Evolutionary conservation across 2,888 invertebrate genomes (phyloP).

Genomic region (Oeneis ivallda): DNA sequence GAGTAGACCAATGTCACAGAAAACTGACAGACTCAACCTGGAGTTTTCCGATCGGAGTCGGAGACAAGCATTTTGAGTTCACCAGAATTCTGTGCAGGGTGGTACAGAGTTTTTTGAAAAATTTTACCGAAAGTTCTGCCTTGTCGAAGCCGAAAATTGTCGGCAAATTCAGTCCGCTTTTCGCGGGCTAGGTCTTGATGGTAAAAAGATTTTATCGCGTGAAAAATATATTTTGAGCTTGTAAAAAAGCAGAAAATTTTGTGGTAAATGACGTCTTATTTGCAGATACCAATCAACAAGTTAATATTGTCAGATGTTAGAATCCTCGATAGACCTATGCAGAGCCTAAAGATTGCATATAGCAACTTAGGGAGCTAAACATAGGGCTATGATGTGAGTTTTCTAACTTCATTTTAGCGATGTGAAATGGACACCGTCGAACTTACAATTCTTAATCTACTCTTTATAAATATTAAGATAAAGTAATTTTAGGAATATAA

Average conservation of each 20-base stretch:
- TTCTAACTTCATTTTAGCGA: not conserved
- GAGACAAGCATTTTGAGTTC: not conserved
- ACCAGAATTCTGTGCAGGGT: not conserved
- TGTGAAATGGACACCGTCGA: not conserved
- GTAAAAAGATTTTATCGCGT: not conserved
- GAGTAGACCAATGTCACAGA: not conserved
- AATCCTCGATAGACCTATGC: not conserved
- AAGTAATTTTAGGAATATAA: not conserved
- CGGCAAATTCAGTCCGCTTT: not conserved
- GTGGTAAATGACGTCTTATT: not conserved
- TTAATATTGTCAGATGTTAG: not conserved
- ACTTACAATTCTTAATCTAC: not conserved
- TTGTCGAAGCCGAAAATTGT: not conserved
- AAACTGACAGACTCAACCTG: not conserved
- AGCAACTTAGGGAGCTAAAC: not conserved
- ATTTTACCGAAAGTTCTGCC: not conserved
- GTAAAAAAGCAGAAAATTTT: not conserved
- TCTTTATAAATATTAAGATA: not conserved
- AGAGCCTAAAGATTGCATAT: not conserved
- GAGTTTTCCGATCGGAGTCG: not conserved
- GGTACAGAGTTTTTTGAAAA: not conserved
- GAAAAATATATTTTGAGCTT: not conserved
- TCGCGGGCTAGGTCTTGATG: not conserved
- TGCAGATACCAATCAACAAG: not conserved
- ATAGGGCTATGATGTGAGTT: not conserved